Evolutionary conservation across 92 coral and sea anemone species (phyloP), one percentile per base, ranked within the genome.

Genomic region (Virgularia gustaviana): DNA sequence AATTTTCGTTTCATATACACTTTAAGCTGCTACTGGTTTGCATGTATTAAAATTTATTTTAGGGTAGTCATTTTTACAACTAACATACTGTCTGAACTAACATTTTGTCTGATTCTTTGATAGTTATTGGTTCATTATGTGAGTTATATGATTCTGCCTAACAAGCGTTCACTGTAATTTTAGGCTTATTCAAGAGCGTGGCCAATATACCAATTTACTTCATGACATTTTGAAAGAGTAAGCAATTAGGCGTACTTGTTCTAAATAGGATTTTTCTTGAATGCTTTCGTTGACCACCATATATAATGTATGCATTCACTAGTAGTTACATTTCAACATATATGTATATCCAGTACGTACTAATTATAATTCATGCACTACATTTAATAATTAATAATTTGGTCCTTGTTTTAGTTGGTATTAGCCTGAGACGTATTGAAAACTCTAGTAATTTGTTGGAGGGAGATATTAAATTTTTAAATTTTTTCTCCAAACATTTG

Each of bases 181-280:
- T 47, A 68, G 75, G 75, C 60, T 68, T 68, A 12, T 68, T 22
- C 75, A 68, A 68, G 75, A 68, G 75, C 75, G 75, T 68, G 75
- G 75, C 35, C 75, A 68, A 15, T 68, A 47, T 68, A 68, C 75
- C 61, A 68, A 49, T 27, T 68, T 68, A 49, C 75, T 68, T 68
- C 61, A 49, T 68, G 41, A 68, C 47, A 68, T 68, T 68, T 68
- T 68, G 61, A 68, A 68, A 68, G 75, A 68, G 75, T 68, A 68
- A 68, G 75, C 47, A 15, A 49, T 31, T 49, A 43, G 36, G 75
- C 75, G 20, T 49, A 28, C 61, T 49, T 27, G 33, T 32, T 33
- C 28, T 15, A 47, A 29, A 11, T 39, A 22, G 10, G 47, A 47
- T 30, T 24, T 20, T 47, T 36, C 1, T 36, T 10, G 38, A 32